Evolutionary conservation across 2,888 invertebrate genomes (phyloP), one percentile per base, ranked within the genome.

Genomic region (Nipponacmea schrenckii): DNA sequence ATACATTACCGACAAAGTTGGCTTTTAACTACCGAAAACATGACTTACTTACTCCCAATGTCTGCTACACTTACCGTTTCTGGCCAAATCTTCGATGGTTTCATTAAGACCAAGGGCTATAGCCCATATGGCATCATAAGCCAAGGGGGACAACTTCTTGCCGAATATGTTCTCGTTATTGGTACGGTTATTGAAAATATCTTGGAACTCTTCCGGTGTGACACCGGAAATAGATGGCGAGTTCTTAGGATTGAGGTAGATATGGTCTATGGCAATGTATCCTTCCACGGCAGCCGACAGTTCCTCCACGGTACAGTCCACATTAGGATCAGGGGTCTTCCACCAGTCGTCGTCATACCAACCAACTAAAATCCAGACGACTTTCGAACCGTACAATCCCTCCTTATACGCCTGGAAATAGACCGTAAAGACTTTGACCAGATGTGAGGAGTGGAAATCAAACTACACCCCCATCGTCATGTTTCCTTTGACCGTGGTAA

Each of bases 291-390:
- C 69, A 15, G 8, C 48, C 8, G 50, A 26, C 17, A 69, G 27
- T 48, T 69, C 46, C 20, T 64, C 69, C 1, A 64, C n/a, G 7
- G 69, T 69, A 12, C 69, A 69, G 50, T 69, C 69, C n/a, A 69
- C 15, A 15, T 44, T 45, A 15, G 48, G 27, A 24, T 64, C 64
- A 12, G n/a, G 27, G 1, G 15, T 26, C 2, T 20, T 45, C 27
- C 31, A 67, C 67, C 67, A 67, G 17, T 67, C 24, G 17, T 31
- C 31, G 50, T 67, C 67, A 50, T 50, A 67, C 67, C 67, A 67
- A 17, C 67, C 67, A 8, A 50, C 50, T 15, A 67, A n/a, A 10
- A 67, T 27, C 67, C 67, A 67, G 15, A 67, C 48, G 15, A 67
- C 26, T 50, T 67, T 67, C 26, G 24, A 17, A 15, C 67, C 67